These are phyloP conservation scores for Acronicta psi DNA, from an alignment of 2,888 invertebrate genomes.

Conservation along the genomic window DNA sequence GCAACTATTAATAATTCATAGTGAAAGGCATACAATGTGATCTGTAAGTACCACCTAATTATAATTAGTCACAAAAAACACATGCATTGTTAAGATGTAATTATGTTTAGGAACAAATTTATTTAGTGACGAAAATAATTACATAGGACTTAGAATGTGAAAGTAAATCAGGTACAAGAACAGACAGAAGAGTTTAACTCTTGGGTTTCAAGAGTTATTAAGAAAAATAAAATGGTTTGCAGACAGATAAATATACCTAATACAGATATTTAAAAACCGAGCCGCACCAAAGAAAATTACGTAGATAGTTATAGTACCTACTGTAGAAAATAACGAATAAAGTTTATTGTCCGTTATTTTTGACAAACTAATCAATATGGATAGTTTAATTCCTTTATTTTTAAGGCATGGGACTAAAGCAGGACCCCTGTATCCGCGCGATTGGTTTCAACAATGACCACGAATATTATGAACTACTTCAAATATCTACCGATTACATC, in stretches of 20 bases:
- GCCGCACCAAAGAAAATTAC: constrained; percentile 14
- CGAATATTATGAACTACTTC: neutral
- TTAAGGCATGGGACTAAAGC: neutral
- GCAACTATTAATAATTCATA: constrained; percentile 39
- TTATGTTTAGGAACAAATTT: constrained; percentile 36
- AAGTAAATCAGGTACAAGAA: constrained; percentile 54
- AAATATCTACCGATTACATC: neutral
- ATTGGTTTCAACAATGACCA: neutral
- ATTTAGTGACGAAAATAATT: constrained; percentile 16
- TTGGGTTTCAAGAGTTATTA: constrained; percentile 40
- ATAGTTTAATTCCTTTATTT: neutral
- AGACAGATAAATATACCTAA: constrained; percentile 9
- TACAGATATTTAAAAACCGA: constrained; percentile 2
- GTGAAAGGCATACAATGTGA: constrained; percentile 40
- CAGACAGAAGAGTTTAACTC: constrained; percentile 35
- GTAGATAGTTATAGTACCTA: neutral
- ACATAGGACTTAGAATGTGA: constrained; percentile 13
- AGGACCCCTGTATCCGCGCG: neutral
- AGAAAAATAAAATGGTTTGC: constrained; percentile 29
- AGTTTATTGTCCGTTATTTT: constrained; percentile 13
- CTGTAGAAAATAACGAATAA: constrained; percentile 14
- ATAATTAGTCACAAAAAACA: constrained; percentile 22
- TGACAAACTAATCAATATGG: neutral
- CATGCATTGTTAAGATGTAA: constrained; percentile 1
- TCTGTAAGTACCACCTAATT: constrained; percentile 47